These are phyloP conservation scores for Conomelus anceps DNA, from an alignment of 2,888 invertebrate species.

Conservation along the genomic window DNA sequence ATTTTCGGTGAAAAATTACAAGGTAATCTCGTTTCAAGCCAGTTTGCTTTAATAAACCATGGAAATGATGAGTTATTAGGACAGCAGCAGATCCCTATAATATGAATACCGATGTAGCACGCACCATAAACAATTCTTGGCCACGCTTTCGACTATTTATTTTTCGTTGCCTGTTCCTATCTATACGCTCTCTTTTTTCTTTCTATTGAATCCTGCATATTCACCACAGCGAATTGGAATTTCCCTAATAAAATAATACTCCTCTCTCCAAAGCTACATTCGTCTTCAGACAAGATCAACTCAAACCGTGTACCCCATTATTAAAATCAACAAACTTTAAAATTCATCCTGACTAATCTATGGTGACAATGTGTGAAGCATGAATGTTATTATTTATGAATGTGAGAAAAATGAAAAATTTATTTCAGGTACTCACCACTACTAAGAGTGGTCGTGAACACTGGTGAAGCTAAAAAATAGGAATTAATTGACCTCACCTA, in stretches of 20 bases:
- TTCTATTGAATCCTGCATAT: not conserved
- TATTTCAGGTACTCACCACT: no score
- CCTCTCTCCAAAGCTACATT: not conserved
- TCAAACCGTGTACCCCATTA: not conserved
- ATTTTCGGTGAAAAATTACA: not conserved
- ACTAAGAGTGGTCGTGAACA: no score
- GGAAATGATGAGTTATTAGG: not conserved
- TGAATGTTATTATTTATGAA: not conserved
- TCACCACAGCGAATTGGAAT: not conserved
- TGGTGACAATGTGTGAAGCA: not conserved
- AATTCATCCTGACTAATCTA: not conserved
- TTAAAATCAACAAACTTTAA: not conserved
- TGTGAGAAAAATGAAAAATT: no score
- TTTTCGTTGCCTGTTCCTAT: not conserved
- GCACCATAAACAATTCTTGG: not conserved
- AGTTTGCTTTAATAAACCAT: not conserved
- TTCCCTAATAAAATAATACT: not conserved
- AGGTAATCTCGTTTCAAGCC: not conserved
- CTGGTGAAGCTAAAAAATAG: no score
- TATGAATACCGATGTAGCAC: not conserved
- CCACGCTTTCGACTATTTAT: not conserved
- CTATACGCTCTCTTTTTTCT: not conserved
- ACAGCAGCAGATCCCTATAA: not conserved
- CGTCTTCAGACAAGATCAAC: not conserved
- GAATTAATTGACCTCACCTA: no score